Evolutionary conservation across 2,113 vertebrate species (phyloP).

Genomic region (Esox niger): DNA sequence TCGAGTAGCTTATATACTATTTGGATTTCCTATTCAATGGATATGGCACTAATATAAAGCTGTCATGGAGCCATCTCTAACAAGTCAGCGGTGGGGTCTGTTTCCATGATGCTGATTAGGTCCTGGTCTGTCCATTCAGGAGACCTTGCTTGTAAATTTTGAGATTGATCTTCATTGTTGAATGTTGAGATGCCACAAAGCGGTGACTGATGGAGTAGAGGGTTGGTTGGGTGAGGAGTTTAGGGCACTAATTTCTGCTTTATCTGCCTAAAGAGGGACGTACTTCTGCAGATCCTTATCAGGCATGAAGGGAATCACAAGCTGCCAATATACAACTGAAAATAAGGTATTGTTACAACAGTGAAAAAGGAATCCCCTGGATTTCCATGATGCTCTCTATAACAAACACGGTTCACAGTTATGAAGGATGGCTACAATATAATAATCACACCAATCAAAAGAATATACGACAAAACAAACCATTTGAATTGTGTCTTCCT

Average conservation of each 20-base stretch:
- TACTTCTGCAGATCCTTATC: neutral
- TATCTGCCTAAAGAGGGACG: neutral
- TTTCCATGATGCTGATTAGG: no score
- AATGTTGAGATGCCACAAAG: constrained; percentile 3
- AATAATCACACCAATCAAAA: constrained; percentile 4
- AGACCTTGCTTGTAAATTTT: no score
- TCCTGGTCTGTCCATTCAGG: no score
- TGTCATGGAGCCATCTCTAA: neutral
- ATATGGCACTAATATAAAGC: neutral
- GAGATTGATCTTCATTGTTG: constrained; percentile 12
- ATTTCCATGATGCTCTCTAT: neutral
- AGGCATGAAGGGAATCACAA: neutral
- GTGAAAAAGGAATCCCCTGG: neutral
- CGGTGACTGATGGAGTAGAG: neutral
- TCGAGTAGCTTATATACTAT: neutral
- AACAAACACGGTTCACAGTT: constrained; percentile 3
- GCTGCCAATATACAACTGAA: neutral
- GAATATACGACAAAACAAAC: neutral
- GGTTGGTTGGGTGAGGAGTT: constrained; percentile 6
- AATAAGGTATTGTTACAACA: neutral
- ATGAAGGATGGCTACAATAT: neutral
- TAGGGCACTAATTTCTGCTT: constrained; percentile 6
- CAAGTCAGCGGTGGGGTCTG: no score
- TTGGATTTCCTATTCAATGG: constrained; percentile 10
- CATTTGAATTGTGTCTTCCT: neutral